Base-by-base conservation (phyloP, 2,113 vertebrate species). In the Coreoperca whiteheadi region DNA sequence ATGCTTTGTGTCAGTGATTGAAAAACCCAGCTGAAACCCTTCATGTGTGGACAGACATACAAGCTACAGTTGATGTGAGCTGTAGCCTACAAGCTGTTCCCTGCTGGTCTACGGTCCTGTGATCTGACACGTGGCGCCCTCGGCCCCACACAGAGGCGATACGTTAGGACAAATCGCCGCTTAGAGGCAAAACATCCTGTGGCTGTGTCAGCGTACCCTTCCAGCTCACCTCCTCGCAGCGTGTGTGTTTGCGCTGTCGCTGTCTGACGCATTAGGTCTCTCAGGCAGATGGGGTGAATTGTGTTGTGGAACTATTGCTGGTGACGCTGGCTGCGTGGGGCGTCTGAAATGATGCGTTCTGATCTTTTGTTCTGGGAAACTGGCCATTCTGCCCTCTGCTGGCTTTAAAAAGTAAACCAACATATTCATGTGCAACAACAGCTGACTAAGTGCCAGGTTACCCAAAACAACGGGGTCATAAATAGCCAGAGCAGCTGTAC, bases 401-500 rank as follows among this genome's bases (percentile, higher is more conserved):
- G 71, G 25, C 18, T 60, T 60, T n/a, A 28, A 34, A 74, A 23
- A 48, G 48, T 25, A 41, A 41, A 66, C 10, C 1, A 16, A 56
- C 1, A 39, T 18, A 57, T n/a, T 6, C 0, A 50, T 37, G 7
- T 34, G 21, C 23, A 30, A 41, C 32, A 54, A n/a, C 7, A 67
- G 37, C 9, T 46, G 39, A 25, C 39, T 7, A 34, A 48, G 43
- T 23, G 28, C 11, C 21, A 60, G 11, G 3, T 21, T 18, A 65
- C 43, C 5, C 61, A 56, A 12, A 32, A 53, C 1, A 32, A 50
- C 11, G 2, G 46, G 39, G 69, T 67, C 34, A 69, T 59, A 68
- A 0, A n/a, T 10, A 67, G 6, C 4, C 23, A 74, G 12, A 85
- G 34, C 28, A 59, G 64, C 21, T 51, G 64, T 95, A 98, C 97